Evolutionary conservation across 2,113 vertebrate genomes (phyloP).

Genomic region (Castor canadensis): DNA sequence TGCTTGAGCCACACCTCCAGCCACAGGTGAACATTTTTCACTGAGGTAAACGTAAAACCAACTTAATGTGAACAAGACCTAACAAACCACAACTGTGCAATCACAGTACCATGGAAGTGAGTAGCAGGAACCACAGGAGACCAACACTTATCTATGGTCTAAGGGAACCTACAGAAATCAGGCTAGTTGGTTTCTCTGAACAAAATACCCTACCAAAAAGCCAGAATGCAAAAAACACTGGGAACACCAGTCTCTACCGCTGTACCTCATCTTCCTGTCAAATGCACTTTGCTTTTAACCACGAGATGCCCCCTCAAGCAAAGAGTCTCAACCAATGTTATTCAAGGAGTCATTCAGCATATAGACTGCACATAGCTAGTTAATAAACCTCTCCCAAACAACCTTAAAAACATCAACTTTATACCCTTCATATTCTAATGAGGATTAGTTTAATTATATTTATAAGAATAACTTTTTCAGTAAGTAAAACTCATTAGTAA

Average conservation of each 20-base stretch:
- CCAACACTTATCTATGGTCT: not conserved
- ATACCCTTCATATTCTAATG: not conserved
- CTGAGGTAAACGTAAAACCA: not conserved
- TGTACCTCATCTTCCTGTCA: not conserved
- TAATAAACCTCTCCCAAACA: slow-evolving; percentile 55
- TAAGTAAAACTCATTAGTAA: slow-evolving; percentile 69
- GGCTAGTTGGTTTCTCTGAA: not conserved
- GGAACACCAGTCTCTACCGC: not conserved
- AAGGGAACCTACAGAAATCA: not conserved
- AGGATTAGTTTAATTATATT: not conserved
- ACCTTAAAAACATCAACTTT: too few relatives aligned
- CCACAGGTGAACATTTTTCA: not conserved
- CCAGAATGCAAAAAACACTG: not conserved
- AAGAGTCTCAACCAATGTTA: not conserved
- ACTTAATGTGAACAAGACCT: not conserved
- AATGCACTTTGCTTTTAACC: not conserved
- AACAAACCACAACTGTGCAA: not conserved
- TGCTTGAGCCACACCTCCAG: too few relatives aligned
- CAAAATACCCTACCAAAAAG: not conserved
- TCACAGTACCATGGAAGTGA: not conserved
- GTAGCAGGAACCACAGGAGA: not conserved
- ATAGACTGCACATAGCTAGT: not conserved
- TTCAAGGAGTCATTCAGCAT: not conserved
- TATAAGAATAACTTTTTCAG: slow-evolving; percentile 69
- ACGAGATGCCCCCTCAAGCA: not conserved